Evolutionary conservation across 2,797 vertebrate genomes (phyloP), one percentile per base, ranked within the genome.

Genomic region (Sebastes cheni): DNA sequence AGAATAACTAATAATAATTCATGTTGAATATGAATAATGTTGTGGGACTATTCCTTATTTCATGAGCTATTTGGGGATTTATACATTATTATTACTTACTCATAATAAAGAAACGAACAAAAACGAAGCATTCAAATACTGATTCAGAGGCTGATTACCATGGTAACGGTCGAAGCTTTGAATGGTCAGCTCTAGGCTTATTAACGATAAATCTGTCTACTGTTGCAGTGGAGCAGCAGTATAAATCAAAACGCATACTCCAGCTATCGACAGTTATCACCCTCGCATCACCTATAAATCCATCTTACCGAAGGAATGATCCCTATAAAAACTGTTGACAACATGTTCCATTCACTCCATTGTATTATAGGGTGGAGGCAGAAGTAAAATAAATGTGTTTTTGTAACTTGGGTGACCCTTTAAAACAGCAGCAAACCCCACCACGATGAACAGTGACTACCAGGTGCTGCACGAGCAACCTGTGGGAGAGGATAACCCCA

Each of bases 211-310:
- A 73, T 67, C 68, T 56, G 76, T 64, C 50, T 46, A 5, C 55
- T 39, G 62, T 11, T 25, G 61, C 46, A 32, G 67, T 4, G 67
- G 1, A 70, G 60, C 54, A n/a, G 25, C 65, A n/a, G 39, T 14
- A 65, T 79, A 79, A 81, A 83, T 81, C 75, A 78, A 46, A 70
- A 60, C 1, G 2, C 2, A 42, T 9, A n/a, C 36, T 42, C 6
- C 3, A 8, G 18, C 22, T 66, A 46, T 81, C 50, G 20, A 23
- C 12, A 2, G 14, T 68, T 67, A 64, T 27, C 32, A 13, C 25
- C 25, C 11, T 18, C 3, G 12, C 13, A 1, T 69, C 62, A 25
- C 11, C 68, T 71, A 71, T 67, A 74, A 83, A 86, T 80, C 65
- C 66, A 77, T 74, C 29, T 16, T 2, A 20, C 14, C 6, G 34